Conservation (phyloP, 2,888 invertebrate species). For the Rhagophthalmus giganteus region DNA sequence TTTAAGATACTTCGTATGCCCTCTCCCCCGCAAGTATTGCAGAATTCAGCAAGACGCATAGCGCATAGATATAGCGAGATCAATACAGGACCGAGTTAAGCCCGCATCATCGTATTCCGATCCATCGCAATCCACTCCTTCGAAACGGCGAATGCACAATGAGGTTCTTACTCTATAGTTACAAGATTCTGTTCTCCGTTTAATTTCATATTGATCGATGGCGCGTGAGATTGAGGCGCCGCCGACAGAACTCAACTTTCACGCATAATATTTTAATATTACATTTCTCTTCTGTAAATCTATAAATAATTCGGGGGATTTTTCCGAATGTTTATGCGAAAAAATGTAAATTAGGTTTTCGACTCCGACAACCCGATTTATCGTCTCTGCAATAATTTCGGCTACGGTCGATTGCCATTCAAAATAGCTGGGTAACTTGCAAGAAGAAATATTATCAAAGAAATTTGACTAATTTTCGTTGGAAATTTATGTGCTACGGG, state of each 20-base stretch:
- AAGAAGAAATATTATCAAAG: too few relatives aligned
- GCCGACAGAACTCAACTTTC: slow-evolving; percentile 15
- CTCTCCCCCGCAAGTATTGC: slow-evolving; percentile 42
- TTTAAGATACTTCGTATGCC: slow-evolving; percentile 43
- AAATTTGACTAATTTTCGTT: too few relatives aligned
- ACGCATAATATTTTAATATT: slow-evolving; percentile 21
- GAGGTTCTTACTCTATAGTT: slow-evolving; percentile 36
- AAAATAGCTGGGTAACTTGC: too few relatives aligned
- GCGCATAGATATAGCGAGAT: slow-evolving; percentile 50
- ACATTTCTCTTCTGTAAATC: slow-evolving; percentile 14
- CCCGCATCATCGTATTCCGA: slow-evolving; percentile 47
- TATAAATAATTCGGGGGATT: slow-evolving; percentile 17
- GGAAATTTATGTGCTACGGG: too few relatives aligned
- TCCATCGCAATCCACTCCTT: slow-evolving; percentile 42
- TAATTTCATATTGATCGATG: slow-evolving; percentile 28
- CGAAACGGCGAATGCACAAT: slow-evolving; percentile 43
- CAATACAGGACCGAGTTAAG: slow-evolving; percentile 46
- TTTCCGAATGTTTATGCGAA: too few relatives aligned
- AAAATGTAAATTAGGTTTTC: too few relatives aligned
- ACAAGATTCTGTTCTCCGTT: slow-evolving; percentile 21
- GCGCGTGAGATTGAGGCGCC: slow-evolving; percentile 20
- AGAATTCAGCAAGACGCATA: slow-evolving; percentile 47
- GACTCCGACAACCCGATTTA: too few relatives aligned
- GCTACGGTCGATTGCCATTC: too few relatives aligned
- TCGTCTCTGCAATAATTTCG: too few relatives aligned